Evolutionary conservation across 2,888 invertebrate genomes (phyloP).

Genomic region (Choristoneura rosaceana): DNA sequence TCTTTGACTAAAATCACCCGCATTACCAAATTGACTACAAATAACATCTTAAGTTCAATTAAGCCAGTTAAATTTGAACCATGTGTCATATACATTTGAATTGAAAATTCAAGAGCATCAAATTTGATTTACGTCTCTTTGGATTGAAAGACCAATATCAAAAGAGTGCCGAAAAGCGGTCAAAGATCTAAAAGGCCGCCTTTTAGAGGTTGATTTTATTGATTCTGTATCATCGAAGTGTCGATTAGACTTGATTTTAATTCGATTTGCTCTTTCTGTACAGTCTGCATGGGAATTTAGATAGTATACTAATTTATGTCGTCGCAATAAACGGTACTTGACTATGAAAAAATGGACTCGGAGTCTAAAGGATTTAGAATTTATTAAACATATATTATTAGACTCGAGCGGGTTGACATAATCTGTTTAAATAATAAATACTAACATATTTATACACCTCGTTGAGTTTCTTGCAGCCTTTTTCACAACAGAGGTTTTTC

Average conservation of each 20-base stretch:
- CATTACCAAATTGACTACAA: neutral
- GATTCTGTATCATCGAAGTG: slow-evolving; percentile 76
- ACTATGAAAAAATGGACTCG: too few species aligned
- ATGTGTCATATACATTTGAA: neutral
- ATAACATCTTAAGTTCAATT: neutral
- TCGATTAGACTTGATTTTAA: slow-evolving; percentile 64
- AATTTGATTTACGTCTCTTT: neutral
- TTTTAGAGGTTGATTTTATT: slow-evolving; percentile 78
- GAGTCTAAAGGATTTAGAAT: too few species aligned
- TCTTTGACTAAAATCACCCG: slow-evolving; percentile 78
- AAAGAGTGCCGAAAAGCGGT: slow-evolving; percentile 50
- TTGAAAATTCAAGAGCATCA: neutral
- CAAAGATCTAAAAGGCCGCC: slow-evolving; percentile 71
- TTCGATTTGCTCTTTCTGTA: slow-evolving; percentile 76
- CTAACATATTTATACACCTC: too few species aligned
- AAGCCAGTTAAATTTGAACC: neutral
- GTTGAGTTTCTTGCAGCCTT: too few species aligned
- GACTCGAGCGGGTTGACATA: too few species aligned
- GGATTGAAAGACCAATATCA: slow-evolving; percentile 53
- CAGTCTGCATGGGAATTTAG: slow-evolving; percentile 54
- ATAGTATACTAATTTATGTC: neutral
- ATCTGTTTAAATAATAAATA: too few species aligned
- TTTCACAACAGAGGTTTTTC: too few species aligned
- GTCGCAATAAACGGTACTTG: neutral
- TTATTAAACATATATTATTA: too few species aligned